phyloP scores from a whole-genome alignment of 2,888 invertebrate species.

The Leptothorax acervorum region DNA sequence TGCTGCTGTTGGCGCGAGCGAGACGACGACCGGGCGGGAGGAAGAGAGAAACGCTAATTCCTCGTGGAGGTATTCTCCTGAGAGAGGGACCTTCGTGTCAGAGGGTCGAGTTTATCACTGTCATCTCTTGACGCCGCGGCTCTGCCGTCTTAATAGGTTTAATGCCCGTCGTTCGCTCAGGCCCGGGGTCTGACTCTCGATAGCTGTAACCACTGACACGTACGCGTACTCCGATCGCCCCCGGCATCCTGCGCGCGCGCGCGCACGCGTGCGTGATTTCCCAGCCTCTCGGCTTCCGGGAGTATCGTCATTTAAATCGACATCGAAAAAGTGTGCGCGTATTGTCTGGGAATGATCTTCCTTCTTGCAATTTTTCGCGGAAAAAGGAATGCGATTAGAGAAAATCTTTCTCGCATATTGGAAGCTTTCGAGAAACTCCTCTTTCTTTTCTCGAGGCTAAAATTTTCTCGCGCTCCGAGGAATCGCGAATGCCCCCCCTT shows the following conservation, averaged over 20 bases:
- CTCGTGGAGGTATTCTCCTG: slow-evolving; percentile 61
- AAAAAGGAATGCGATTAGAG: background rate
- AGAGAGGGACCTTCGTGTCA: slow-evolving; percentile 72
- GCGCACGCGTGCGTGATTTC: background rate
- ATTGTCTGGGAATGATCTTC: background rate
- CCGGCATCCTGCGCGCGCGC: background rate
- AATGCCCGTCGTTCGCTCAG: slow-evolving; percentile 75
- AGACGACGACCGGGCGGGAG: slow-evolving; percentile 8
- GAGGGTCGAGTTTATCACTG: slow-evolving; percentile 81
- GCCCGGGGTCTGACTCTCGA: slow-evolving; percentile 68
- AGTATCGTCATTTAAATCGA: slow-evolving; percentile 20
- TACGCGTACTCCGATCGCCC: slow-evolving; percentile 58
- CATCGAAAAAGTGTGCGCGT: background rate
- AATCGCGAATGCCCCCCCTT: slow-evolving; percentile 43
- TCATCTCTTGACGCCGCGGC: slow-evolving; percentile 79
- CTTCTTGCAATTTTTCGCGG: background rate
- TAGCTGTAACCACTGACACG: slow-evolving; percentile 65
- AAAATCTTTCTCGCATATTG: background rate
- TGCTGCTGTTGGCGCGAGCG: slow-evolving; percentile 16
- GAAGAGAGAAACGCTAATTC: slow-evolving; percentile 65
- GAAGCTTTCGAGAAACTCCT: background rate
- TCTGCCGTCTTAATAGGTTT: slow-evolving; percentile 79
- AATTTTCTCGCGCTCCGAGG: slow-evolving; percentile 9
- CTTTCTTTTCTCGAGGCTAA: background rate
- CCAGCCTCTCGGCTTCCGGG: slow-evolving; percentile 33